Percentiles rank a stretch among this genome's conserved stretches.
phyloP scores from a whole-genome alignment of 2,888 invertebrate species.

The Pachliopta kotzebuea region DNA sequence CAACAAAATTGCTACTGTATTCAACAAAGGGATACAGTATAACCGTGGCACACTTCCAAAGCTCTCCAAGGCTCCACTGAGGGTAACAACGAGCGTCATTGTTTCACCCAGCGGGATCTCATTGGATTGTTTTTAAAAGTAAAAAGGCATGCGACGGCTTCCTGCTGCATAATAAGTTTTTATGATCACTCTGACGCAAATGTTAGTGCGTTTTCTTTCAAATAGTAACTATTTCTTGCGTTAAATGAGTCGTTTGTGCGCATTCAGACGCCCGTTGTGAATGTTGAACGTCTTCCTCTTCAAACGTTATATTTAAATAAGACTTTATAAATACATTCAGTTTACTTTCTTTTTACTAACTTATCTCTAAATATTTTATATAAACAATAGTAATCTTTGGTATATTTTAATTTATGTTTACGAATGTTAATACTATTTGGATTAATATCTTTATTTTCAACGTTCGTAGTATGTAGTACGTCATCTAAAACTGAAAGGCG shows the following conservation, averaged over 20 bases:
- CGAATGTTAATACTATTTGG: too few species aligned
- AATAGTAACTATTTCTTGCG: conserved; percentile 37
- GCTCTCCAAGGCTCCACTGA: conserved; percentile 36
- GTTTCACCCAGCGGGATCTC: conserved; percentile 41
- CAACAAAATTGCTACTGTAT: conserved; percentile 60
- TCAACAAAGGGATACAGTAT: conserved; percentile 37
- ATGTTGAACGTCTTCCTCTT: conserved; percentile 10
- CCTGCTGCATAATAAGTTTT: conserved; percentile 52
- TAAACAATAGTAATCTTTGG: too few species aligned
- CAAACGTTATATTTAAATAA: conserved; percentile 10
- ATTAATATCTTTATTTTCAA: too few species aligned
- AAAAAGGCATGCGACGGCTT: conserved; percentile 45
- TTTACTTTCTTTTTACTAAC: too few species aligned
- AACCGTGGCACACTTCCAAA: conserved; percentile 39
- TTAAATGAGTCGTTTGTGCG: conserved; percentile 33
- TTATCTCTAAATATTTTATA: too few species aligned
- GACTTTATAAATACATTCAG: not conserved
- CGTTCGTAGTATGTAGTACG: too few species aligned
- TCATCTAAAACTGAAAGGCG: too few species aligned
- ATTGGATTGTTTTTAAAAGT: conserved; percentile 48
- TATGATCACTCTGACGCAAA: conserved; percentile 51
- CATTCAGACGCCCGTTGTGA: conserved; percentile 13
- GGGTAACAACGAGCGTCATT: conserved; percentile 38
- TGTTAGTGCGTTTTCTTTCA: conserved; percentile 45
- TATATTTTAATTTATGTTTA: too few species aligned